Conservation (phyloP, 2,113 vertebrate species). For the Eonycteris spelaea region DNA sequence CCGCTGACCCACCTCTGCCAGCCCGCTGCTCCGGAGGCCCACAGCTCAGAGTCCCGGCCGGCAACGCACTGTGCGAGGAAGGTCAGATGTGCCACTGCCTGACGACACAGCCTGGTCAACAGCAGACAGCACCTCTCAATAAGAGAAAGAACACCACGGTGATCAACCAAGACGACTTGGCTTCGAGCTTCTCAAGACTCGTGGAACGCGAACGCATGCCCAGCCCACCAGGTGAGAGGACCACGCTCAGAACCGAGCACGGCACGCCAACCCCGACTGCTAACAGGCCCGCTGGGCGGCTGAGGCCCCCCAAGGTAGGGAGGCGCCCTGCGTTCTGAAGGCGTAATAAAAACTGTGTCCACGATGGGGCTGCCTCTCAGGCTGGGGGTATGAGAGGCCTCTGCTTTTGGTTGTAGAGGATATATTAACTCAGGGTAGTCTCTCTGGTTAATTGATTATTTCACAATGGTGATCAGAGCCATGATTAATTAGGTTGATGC, state of each 20-base stretch:
- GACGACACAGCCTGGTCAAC: neutral
- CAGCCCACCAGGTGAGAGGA: neutral
- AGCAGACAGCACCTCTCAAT: neutral
- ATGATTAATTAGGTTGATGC: neutral
- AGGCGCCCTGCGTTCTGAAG: neutral
- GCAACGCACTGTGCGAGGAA: neutral
- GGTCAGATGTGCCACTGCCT: neutral
- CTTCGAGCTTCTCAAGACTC: neutral
- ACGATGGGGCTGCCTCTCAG: neutral
- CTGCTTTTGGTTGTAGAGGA: neutral
- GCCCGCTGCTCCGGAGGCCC: neutral
- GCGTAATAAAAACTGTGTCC: neutral
- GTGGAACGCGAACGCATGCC: neutral
- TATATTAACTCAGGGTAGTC: neutral
- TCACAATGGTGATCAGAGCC: neutral
- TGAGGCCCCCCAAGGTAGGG: neutral
- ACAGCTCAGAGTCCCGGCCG: neutral
- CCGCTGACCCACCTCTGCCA: neutral
- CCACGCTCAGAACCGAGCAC: neutral
- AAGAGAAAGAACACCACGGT: neutral
- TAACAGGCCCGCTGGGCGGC: neutral
- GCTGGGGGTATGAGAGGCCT: accelerated
- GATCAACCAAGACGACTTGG: neutral
- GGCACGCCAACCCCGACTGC: accelerated
- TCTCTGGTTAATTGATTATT: neutral